Conservation (phyloP, 1,140 invertebrate genomes). For the Hyphantria cunea region DNA sequence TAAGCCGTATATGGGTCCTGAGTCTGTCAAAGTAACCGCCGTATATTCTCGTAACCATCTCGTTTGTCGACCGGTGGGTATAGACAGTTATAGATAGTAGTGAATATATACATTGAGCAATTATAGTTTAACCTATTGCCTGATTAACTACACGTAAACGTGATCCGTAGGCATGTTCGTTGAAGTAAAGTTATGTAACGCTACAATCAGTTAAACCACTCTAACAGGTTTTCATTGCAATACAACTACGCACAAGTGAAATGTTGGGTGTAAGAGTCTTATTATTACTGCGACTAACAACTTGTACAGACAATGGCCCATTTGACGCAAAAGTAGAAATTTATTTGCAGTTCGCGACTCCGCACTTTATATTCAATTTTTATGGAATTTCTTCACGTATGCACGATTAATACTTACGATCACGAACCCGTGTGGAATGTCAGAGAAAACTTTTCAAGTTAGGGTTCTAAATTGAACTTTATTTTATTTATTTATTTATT, state of each 20-base stretch:
- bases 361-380: neutral
- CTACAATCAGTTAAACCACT: conserved; percentile 25
- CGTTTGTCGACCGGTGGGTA: no score
- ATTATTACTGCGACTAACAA: neutral
- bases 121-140: conserved; percentile 8
- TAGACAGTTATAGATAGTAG: no score
- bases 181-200: conserved; percentile 19
- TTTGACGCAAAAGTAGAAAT: conserved; percentile 8
- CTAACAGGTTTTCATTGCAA: conserved; percentile 23
- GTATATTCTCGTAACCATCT: no score
- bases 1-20: no score
- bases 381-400: neutral
- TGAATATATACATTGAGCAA: no score
- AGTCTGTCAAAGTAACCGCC: no score
- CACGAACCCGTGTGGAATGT: conserved; percentile 13
- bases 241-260: no score
- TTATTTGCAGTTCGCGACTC: neutral
- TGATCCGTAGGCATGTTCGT: neutral
- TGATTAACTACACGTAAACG: conserved; percentile 1
- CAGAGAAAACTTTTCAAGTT: conserved; percentile 13
- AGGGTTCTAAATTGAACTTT: conserved; percentile 10
- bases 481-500: no score
- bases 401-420: conserved; percentile 12
- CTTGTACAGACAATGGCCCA: conserved; percentile 8
- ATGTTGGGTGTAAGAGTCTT: conserved; percentile 11